Evolutionary conservation across 2,113 vertebrate species (phyloP).

Genomic region (Ovis aries): ARS-UI_Ramb_v3.0 NC_056069.1:61808501-61809000

Average conservation of each 20-base stretch:
- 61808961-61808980: neutral
- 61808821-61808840: neutral
- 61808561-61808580: neutral
- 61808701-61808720: neutral
- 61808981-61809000: rapidly evolving
- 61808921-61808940: no score
- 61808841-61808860: neutral
- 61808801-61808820: neutral
- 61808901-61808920: no score
- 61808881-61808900: no score
- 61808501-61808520: neutral
- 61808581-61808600: neutral
- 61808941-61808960: neutral
- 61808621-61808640: neutral
- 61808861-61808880: rapidly evolving
- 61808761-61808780: neutral
- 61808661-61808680: rapidly evolving
- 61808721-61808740: neutral
- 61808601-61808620: rapidly evolving
- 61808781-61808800: neutral
- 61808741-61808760: neutral
- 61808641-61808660: neutral
- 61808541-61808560: neutral
- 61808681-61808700: rapidly evolving
- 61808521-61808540: neutral